phyloP scores from a whole-genome alignment of 2,797 vertebrate genomes.

The Channallabes apus region DNA sequence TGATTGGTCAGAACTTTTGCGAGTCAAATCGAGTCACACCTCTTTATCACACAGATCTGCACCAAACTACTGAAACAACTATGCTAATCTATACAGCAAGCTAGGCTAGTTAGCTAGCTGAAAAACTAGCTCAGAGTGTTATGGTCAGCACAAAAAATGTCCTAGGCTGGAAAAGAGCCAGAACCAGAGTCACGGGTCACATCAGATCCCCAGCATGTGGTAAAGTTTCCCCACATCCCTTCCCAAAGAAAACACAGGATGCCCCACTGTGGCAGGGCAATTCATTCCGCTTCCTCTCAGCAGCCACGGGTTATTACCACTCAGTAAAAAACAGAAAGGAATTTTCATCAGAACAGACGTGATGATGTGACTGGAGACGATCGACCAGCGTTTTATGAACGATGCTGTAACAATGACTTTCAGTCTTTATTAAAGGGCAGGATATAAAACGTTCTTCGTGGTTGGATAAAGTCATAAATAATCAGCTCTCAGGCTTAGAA shows the following conservation, averaged over 20 bases:
- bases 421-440: background rate
- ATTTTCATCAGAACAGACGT: background rate
- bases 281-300: slow-evolving; percentile 32
- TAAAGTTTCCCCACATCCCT: slow-evolving; percentile 12
- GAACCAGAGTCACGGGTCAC: background rate
- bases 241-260: slow-evolving; percentile 44
- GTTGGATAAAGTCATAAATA: background rate
- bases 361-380: background rate
- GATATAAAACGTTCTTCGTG: background rate
- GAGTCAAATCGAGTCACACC: background rate
- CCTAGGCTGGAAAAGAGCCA: background rate
- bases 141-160: background rate
- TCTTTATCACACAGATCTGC: background rate
- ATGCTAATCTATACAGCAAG: background rate
- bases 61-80: background rate
- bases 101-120: background rate
- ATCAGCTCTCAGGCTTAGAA: background rate
- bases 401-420: background rate
- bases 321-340: background rate
- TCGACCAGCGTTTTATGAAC: background rate
- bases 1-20: background rate
- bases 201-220: background rate
- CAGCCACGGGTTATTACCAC: slow-evolving; percentile 6
- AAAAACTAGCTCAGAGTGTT: background rate
- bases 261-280: slow-evolving; percentile 4